A percentile compares a stretch with the other conserved stretches of the same genome.
phyloP scores from a whole-genome alignment of 1,140 invertebrate genomes.

The Drosophila ironensis region DNA sequence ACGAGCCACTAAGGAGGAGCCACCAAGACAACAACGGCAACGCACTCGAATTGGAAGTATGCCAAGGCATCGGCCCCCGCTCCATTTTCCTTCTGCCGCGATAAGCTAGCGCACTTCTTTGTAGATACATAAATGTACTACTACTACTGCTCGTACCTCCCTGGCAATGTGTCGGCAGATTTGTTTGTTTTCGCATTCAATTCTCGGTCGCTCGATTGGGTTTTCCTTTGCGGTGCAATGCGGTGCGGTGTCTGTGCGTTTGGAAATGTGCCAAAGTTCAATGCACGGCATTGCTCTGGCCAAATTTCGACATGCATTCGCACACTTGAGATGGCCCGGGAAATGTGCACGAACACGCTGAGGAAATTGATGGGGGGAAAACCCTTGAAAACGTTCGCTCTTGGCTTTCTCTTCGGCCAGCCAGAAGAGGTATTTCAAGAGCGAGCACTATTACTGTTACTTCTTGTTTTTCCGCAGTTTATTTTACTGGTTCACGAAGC shows the following conservation, averaged over 20 bases:
- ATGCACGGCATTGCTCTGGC: conserved; percentile 50
- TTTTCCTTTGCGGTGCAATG: too few relatives aligned
- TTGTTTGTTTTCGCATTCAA: conserved; percentile 58
- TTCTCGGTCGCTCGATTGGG: conserved; percentile 43
- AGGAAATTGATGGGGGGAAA: background rate
- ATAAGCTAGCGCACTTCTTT: background rate
- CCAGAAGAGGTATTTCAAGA: too few relatives aligned
- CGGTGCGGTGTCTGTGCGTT: conserved; percentile 14
- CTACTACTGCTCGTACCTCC: too few relatives aligned
- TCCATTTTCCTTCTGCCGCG: background rate
- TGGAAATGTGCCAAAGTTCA: conserved; percentile 74
- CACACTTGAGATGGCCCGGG: conserved; percentile 20
- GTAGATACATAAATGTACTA: too few relatives aligned
- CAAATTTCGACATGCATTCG: conserved; percentile 40
- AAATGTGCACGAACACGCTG: background rate
- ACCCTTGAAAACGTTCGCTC: background rate
- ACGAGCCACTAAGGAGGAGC: conserved; percentile 24
- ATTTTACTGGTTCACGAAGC: too few relatives aligned
- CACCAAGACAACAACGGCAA: conserved; percentile 26
- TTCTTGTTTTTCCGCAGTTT: too few relatives aligned
- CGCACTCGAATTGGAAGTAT: conserved; percentile 54
- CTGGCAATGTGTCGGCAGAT: conserved; percentile 50
- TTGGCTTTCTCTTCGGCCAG: conserved; percentile 6
- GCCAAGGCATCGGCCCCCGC: conserved; percentile 34
- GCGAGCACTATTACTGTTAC: too few relatives aligned